Percentiles rank a stretch among this genome's conserved stretches.
These are phyloP conservation scores for Griposia aprilina DNA, from an alignment of 2,888 invertebrate species.

Conservation along the genomic window DNA sequence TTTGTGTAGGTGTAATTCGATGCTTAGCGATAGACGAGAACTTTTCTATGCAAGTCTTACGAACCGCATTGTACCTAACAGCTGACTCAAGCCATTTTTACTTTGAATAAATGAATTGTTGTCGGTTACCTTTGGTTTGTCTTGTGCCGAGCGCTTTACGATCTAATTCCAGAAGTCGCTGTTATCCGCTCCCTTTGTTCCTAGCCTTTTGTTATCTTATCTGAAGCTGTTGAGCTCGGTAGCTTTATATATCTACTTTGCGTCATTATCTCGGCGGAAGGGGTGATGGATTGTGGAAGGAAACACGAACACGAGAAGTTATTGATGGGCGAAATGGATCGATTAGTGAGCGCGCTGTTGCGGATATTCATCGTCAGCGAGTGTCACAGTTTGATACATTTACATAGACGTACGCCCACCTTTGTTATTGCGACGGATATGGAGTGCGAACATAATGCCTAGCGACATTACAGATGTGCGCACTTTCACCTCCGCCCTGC, in stretches of 20 bases:
- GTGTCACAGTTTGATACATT: conserved; percentile 62
- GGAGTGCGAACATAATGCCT: conserved; percentile 71
- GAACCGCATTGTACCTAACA: conserved; percentile 11
- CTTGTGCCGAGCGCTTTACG: conserved; percentile 27
- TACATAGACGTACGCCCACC: conserved; percentile 76
- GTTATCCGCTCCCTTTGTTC: conserved; percentile 64
- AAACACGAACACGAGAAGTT: conserved; percentile 43
- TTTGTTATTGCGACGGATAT: conserved; percentile 70
- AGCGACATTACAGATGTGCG: conserved; percentile 77
- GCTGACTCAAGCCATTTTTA: conserved; percentile 21
- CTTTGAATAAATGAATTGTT: conserved; percentile 7
- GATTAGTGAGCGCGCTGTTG: conserved; percentile 45
- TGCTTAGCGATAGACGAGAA: conserved; percentile 28
- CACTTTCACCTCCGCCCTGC: conserved; percentile 86
- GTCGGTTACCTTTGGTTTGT: conserved; percentile 28
- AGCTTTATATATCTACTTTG: conserved; percentile 68
- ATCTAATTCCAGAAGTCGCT: conserved; percentile 57
- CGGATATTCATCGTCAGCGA: conserved; percentile 50
- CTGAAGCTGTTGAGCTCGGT: conserved; percentile 66
- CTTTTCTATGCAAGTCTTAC: conserved; percentile 18
- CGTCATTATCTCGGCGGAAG: conserved; percentile 61
- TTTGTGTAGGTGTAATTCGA: conserved; percentile 48
- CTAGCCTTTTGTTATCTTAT: conserved; percentile 74
- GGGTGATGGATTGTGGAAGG: conserved; percentile 59
- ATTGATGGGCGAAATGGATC: conserved; percentile 54